Evolutionary conservation across 2,888 invertebrate species (phyloP).

Genomic region (Holacanthella duospinosa): DNA sequence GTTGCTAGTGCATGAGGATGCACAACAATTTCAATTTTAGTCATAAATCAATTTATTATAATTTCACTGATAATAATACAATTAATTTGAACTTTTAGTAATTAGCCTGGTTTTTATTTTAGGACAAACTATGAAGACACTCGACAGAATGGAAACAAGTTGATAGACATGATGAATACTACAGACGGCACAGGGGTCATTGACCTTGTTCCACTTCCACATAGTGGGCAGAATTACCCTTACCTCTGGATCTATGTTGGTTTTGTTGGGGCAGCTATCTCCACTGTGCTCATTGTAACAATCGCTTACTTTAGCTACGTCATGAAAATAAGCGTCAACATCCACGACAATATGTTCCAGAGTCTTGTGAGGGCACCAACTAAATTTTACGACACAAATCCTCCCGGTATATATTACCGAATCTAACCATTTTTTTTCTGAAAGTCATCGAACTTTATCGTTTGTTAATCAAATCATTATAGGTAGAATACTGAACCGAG

Average conservation of each 20-base stretch:
- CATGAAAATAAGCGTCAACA: constrained; percentile 20
- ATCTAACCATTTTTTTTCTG: not conserved
- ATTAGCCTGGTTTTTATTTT: not conserved
- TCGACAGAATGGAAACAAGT: not conserved
- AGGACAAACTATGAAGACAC: not conserved
- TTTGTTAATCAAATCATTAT: too few relatives aligned
- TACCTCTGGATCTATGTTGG: constrained; percentile 19
- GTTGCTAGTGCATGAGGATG: too few relatives aligned
- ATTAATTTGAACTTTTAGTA: not conserved
- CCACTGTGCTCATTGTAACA: constrained; percentile 12
- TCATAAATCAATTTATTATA: too few relatives aligned
- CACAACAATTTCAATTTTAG: too few relatives aligned
- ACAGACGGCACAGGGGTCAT: too few relatives aligned
- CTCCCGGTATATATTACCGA: constrained; percentile 15
- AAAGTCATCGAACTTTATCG: too few relatives aligned
- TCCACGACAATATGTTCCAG: constrained; percentile 24
- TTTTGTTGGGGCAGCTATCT: constrained; percentile 7
- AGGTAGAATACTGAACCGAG: constrained; percentile 71
- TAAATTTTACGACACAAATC: constrained; percentile 26
- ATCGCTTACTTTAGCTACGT: constrained; percentile 18
- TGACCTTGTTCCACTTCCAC: too few relatives aligned
- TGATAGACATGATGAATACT: not conserved
- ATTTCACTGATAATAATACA: too few relatives aligned
- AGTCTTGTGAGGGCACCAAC: constrained; percentile 21
- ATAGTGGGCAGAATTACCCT: not conserved